phyloP scores from a whole-genome alignment of 2,888 invertebrate species.

The Sipha maydis region DNA sequence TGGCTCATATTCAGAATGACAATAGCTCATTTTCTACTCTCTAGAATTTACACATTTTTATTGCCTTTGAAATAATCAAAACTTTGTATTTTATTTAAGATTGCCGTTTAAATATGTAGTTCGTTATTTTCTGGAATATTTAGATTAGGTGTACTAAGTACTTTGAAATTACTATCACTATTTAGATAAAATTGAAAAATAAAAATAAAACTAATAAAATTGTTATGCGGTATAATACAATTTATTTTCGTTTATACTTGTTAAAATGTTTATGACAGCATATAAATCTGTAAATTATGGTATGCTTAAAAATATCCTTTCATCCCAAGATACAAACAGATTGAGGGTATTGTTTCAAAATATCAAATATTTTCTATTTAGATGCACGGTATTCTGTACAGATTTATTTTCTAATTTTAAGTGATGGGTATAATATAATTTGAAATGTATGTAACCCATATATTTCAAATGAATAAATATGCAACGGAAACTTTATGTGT shows the following conservation, averaged over 20 bases:
- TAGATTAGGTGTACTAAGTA: background rate
- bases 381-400: too few species aligned
- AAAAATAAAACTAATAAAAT: too few species aligned
- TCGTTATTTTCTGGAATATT: background rate
- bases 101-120: background rate
- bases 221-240: too few species aligned
- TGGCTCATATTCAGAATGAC: background rate
- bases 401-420: too few species aligned
- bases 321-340: background rate
- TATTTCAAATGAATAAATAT: too few species aligned
- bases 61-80: background rate
- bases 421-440: too few species aligned
- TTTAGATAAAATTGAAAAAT: too few species aligned
- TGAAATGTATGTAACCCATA: too few species aligned
- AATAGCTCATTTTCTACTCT: background rate
- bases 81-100: background rate
- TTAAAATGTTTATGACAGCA: background rate
- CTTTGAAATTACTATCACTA: background rate
- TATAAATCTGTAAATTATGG: background rate
- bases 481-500: too few species aligned
- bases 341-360: too few species aligned
- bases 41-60: background rate
- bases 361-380: too few species aligned
- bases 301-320: conserved; percentile 10
- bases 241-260: background rate